These are phyloP conservation scores for Eolophus roseicapilla DNA, from an alignment of 2,113 vertebrate genomes.

Conservation along the genomic window DNA sequence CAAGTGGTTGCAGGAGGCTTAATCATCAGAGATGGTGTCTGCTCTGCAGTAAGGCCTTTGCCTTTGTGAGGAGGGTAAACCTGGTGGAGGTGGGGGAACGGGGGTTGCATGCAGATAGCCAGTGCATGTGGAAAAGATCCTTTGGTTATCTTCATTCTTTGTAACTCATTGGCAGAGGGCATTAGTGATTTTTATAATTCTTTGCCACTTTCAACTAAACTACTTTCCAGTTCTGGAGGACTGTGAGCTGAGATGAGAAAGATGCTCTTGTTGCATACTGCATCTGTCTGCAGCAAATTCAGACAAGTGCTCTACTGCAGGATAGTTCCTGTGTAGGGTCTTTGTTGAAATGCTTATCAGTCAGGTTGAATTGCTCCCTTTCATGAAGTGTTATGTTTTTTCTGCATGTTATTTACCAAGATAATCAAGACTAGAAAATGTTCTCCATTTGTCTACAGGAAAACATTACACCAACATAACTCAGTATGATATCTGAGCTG, in stretches of 20 bases:
- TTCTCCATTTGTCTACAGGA: background rate
- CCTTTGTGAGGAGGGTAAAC: background rate
- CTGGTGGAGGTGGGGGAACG: background rate
- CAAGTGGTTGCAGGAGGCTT: background rate
- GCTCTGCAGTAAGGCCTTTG: background rate
- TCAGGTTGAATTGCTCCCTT: background rate
- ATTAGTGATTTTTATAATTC: background rate
- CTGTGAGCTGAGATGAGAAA: background rate
- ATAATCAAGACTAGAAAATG: background rate
- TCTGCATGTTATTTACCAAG: background rate
- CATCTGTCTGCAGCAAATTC: background rate
- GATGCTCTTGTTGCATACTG: background rate
- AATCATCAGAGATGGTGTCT: background rate
- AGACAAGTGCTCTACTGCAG: background rate
- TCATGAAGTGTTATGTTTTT: background rate
- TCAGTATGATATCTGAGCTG: background rate
- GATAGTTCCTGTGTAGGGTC: background rate
- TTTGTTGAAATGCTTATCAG: background rate
- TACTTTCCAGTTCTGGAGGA: background rate
- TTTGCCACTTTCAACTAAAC: background rate
- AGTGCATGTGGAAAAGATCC: background rate
- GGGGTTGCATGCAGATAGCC: background rate
- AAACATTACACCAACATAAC: background rate
- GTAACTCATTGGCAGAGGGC: background rate
- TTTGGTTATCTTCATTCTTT: background rate